These are phyloP conservation scores for Hydra vulgaris DNA, from an alignment of 30 jellyfish, hydroid and myxozoan genomes.

Conservation along the genomic window DNA sequence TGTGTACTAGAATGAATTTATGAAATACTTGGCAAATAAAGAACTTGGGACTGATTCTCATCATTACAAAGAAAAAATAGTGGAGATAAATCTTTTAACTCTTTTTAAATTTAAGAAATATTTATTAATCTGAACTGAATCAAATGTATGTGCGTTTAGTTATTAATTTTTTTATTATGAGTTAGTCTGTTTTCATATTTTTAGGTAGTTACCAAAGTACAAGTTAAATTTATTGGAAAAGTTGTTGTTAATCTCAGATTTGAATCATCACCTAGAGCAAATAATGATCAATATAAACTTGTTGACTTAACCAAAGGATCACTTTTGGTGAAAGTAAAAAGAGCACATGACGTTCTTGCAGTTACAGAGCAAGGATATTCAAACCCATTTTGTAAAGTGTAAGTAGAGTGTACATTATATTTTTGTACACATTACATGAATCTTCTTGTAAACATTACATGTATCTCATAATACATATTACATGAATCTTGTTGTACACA, in stretches of 20 bases:
- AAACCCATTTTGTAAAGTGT: slow-evolving; percentile 67
- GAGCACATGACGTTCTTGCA: slow-evolving; percentile 42
- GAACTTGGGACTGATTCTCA: too few species aligned
- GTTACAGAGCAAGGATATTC: slow-evolving; percentile 23
- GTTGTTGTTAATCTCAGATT: slow-evolving; percentile 35
- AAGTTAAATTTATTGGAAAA: slow-evolving; percentile 59
- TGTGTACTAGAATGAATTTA: too few species aligned
- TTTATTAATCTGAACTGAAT: too few species aligned
- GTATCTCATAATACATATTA: background rate
- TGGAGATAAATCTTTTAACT: too few species aligned
- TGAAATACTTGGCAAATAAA: too few species aligned
- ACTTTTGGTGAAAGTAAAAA: slow-evolving; percentile 38
- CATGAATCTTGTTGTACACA: background rate
- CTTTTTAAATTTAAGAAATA: too few species aligned
- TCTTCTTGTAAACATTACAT: background rate
- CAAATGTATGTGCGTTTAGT: too few species aligned
- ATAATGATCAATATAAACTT: slow-evolving; percentile 2
- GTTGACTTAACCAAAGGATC: slow-evolving; percentile 65
- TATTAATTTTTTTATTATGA: too few species aligned
- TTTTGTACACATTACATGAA: background rate
- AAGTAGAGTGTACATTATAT: slow-evolving; percentile 1
- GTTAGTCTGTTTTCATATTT: background rate
- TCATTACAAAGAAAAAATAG: too few species aligned
- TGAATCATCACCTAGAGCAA: slow-evolving; percentile 51
- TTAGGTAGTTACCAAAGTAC: slow-evolving; percentile 20